Conservation (phyloP, 2,888 invertebrate species). For the Autographa pulchrina region DNA sequence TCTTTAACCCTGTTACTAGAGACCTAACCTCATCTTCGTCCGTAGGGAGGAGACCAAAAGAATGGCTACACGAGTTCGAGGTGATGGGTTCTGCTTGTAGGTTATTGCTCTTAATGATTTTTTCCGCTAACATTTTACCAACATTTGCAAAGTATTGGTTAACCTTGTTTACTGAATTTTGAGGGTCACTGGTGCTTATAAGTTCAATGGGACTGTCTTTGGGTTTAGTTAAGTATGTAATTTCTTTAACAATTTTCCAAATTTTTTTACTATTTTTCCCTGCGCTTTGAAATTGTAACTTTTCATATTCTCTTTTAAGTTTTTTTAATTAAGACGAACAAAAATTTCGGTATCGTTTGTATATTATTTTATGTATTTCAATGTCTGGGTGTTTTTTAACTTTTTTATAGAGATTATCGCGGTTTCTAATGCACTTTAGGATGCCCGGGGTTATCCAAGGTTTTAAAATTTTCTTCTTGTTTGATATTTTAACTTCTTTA, state of each 20-base stretch:
- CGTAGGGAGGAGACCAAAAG: no score
- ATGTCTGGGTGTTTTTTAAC: constrained; percentile 8
- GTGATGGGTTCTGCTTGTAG: no score
- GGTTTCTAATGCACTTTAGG: constrained; percentile 9
- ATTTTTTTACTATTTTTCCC: constrained; percentile 1
- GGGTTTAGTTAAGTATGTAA: neutral
- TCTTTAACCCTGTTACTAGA: no score
- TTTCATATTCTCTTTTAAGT: constrained; percentile 11
- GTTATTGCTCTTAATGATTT: neutral
- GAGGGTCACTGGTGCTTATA: neutral
- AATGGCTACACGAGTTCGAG: no score
- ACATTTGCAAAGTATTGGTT: neutral
- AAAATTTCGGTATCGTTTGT: constrained; percentile 14
- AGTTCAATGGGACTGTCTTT: neutral
- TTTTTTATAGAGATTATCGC: constrained; percentile 20
- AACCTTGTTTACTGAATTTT: neutral
- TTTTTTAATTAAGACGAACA: constrained; percentile 8
- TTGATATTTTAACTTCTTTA: constrained; percentile 11
- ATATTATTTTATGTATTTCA: neutral
- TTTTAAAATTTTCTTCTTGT: constrained; percentile 2
- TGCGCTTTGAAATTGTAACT: neutral
- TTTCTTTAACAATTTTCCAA: constrained; percentile 9
- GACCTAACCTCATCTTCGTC: no score
- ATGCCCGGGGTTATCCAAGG: constrained; percentile 7
- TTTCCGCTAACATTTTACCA: neutral